Conservation (phyloP, 2,113 vertebrate species). For the Nettapus auritus region DNA sequence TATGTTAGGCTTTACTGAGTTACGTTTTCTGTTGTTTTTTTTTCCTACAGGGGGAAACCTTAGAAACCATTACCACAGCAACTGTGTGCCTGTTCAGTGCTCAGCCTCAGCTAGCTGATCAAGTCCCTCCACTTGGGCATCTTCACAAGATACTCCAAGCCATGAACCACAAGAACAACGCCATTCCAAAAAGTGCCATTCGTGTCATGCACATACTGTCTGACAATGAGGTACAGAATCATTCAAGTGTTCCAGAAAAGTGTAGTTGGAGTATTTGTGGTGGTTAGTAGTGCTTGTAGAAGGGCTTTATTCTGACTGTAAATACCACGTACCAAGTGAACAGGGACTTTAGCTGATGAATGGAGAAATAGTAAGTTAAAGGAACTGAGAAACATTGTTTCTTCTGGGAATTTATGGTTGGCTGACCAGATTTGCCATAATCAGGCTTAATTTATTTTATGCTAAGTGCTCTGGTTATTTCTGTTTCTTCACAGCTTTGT, state of each 20-base stretch:
- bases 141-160: conserved; percentile 93
- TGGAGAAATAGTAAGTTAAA: not conserved
- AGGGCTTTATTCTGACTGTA: not conserved
- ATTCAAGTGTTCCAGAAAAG: not conserved
- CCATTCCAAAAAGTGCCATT: conserved; percentile 94
- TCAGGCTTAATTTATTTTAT: no score
- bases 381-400: not conserved
- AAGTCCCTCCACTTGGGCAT: conserved; percentile 95
- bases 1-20: not conserved
- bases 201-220: conserved; percentile 92
- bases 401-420: not conserved
- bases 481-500: conserved; percentile 82
- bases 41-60: conserved; percentile 87
- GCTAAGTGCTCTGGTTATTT: not conserved
- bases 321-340: not conserved
- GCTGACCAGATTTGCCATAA: not conserved
- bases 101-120: conserved; percentile 93
- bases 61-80: conserved; percentile 95
- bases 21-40: not conserved
- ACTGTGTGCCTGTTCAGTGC: conserved; percentile 94
- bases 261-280: not conserved
- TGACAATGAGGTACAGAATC: conserved; percentile 91
- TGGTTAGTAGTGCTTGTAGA: not conserved
- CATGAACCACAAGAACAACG: conserved; percentile 95
- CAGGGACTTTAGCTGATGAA: not conserved